Percentiles rank a stretch among this genome's conserved stretches.
Conservation (phyloP, 2,888 invertebrate genomes). For the Malthinus flaveolus region DNA sequence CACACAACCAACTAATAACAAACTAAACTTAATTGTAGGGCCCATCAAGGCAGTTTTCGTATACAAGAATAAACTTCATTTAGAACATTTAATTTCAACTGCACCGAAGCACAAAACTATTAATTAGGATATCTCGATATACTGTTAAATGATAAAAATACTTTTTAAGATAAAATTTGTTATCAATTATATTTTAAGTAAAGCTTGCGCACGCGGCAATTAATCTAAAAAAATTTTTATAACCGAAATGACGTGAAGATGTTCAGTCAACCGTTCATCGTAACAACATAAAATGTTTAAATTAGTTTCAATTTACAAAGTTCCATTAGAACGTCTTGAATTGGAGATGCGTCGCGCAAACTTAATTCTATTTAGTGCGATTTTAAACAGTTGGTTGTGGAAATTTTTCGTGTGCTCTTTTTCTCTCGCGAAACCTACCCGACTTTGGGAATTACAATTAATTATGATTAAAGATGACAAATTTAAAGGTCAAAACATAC, state of each 20-base stretch:
- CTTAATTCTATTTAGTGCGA: conserved; percentile 22
- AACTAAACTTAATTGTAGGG: conserved; percentile 12
- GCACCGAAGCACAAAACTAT: conserved; percentile 14
- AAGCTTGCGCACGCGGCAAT: conserved; percentile 17
- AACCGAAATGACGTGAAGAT: conserved; percentile 24
- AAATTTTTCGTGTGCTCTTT: conserved; percentile 18
- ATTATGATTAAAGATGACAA: conserved; percentile 15
- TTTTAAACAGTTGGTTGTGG: conserved; percentile 22
- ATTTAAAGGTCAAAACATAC: conserved; percentile 17
- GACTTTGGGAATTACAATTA: conserved; percentile 4
- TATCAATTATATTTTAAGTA: conserved; percentile 20
- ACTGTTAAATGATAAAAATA: conserved; percentile 2
- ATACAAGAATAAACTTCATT: conserved; percentile 26
- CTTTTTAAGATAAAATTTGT: conserved; percentile 5
- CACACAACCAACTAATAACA: conserved; percentile 14
- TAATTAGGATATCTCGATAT: conserved; percentile 3
- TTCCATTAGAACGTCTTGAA: conserved; percentile 25
- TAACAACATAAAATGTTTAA: conserved; percentile 45
- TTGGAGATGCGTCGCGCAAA: conserved; percentile 20
- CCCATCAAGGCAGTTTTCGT: conserved; percentile 16
- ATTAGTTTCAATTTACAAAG: conserved; percentile 48
- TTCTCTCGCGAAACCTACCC: conserved; percentile 10
- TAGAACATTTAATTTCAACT: neutral
- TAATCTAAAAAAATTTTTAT: conserved; percentile 11
- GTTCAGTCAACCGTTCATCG: conserved; percentile 38